These are phyloP conservation scores for Typhlichthys subterraneus DNA, from an alignment of 2,797 vertebrate genomes.

Conservation along the genomic window DNA sequence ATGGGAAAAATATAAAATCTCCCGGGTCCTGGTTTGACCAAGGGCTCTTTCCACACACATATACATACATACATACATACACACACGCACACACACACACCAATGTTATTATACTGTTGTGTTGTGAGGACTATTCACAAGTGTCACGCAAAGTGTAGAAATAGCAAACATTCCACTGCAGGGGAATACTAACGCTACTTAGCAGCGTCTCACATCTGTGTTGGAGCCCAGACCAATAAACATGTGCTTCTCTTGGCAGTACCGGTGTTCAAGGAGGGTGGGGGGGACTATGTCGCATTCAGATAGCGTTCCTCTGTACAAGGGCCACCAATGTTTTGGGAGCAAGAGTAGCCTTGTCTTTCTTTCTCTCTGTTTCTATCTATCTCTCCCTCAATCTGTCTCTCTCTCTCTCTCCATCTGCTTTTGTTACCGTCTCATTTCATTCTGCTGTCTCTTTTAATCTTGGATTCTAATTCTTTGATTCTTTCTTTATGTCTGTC, in stretches of 20 bases:
- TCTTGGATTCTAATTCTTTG: slow-evolving; percentile 55
- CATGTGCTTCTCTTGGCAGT: slow-evolving; percentile 4
- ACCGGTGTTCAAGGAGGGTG: background rate
- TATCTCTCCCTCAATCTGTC: background rate
- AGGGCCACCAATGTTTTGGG: background rate
- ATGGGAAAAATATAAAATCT: background rate
- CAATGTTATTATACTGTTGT: too few species aligned
- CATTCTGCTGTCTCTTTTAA: slow-evolving; percentile 21
- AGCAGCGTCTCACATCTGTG: slow-evolving; percentile 1
- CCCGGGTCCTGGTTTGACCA: too few species aligned
- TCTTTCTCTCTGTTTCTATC: slow-evolving; percentile 4
- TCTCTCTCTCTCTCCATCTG: background rate
- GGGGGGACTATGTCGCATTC: background rate
- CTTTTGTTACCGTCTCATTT: background rate
- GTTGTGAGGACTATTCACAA: too few species aligned
- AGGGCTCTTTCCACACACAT: too few species aligned
- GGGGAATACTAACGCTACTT: slow-evolving; percentile 4
- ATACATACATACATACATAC: too few species aligned
- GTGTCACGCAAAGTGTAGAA: background rate
- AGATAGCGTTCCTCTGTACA: background rate
- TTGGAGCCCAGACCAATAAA: slow-evolving; percentile 3
- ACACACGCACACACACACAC: too few species aligned
- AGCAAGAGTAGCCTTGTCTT: background rate
- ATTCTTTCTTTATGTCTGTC: slow-evolving; percentile 77
- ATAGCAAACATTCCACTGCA: slow-evolving; percentile 3